A percentile compares a stretch with the other conserved stretches of the same genome.
These are phyloP conservation scores for Pachypeltis micranthus DNA, from an alignment of 1,140 invertebrate genomes.

Conservation along the genomic window DNA sequence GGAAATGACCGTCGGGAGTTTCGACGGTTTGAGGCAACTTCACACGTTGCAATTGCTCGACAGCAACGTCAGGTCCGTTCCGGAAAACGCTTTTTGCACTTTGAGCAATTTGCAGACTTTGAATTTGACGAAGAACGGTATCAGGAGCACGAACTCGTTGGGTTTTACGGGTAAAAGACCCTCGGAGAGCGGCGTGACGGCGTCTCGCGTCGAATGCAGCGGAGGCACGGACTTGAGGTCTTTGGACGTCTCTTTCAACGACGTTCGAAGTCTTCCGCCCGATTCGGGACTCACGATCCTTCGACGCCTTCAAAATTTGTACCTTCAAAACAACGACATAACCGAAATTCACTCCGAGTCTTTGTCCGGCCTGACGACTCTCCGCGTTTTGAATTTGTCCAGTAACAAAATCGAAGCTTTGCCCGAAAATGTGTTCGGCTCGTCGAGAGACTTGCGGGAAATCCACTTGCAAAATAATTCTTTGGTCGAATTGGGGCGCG, in stretches of 20 bases:
- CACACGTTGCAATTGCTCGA: conserved; percentile 64
- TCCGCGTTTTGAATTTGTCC: conserved; percentile 71
- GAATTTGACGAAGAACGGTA: conserved; percentile 70
- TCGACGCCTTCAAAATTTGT: conserved; percentile 58
- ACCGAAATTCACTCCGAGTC: conserved; percentile 64
- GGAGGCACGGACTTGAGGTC: conserved; percentile 49
- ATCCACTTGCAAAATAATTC: conserved; percentile 72
- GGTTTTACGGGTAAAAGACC: conserved; percentile 44
- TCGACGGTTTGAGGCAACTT: conserved; percentile 60
- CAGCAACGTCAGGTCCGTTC: conserved; percentile 67
- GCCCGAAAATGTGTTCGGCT: conserved; percentile 64
- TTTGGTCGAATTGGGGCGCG: conserved; percentile 60
- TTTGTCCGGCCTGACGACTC: conserved; percentile 56
- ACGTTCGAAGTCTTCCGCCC: conserved; percentile 53
- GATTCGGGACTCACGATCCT: conserved; percentile 58
- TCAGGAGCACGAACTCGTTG: conserved; percentile 57
- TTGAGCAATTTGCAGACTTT: conserved; percentile 64
- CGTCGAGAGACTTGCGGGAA: conserved; percentile 63
- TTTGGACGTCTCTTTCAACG: conserved; percentile 67
- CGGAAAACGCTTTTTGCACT: conserved; percentile 60
- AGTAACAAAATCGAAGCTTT: conserved; percentile 64
- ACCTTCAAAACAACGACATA: conserved; percentile 71
- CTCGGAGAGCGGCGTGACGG: conserved; percentile 35
- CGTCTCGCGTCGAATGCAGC: conserved; percentile 30
- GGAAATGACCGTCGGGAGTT: conserved; percentile 51